Base-by-base conservation (phyloP, 2,113 vertebrate genomes). In the Scomber colias region DNA sequence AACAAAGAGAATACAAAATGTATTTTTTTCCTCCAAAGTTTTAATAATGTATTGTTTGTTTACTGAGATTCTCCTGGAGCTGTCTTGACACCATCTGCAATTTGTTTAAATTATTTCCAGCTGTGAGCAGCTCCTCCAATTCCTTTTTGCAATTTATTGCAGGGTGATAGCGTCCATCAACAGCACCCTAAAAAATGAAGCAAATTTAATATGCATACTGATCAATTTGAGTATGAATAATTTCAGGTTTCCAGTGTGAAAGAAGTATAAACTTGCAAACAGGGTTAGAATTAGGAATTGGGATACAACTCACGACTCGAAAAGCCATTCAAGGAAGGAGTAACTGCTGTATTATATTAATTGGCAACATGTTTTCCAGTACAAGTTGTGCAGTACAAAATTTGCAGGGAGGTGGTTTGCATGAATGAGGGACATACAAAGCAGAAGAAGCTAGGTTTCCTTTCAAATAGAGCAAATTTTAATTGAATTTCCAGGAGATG, bases 221-320 rank as follows among this genome's bases (percentile, higher is more conserved):
- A 69, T 69, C 35, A n/a, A 69, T 77, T 35, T 24, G 0, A 62
- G 51, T 19, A 57, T 77, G 21, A 46, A 68, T 77, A 64, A 85
- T 81, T 68, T n/a, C 35, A 81, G 64, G 27, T 19, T 53, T 59
- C 70, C 27, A 27, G 50, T 27, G 45, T 13, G 2, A 70, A 30
- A 54, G 53, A 71, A 8, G 24, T 44, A 24, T 30, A 84, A 66
- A 71, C 4, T 45, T 54, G 3, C 24, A 49, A 66, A 16, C 30
- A 50, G 16, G 50, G 44, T 63, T 44, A 35, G 21, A 71, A 50
- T 48, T 31, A 14, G 35, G 35, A 77, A 19, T n/a, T 66, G 46
- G 46, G 24, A 46, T 53, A 53, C 55, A 63, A 55, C 27, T 68
- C 68, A 54, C 51, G 68, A 70, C 59, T 79, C 55, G 53, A 30